Evolutionary conservation across 2,888 invertebrate species (phyloP), one percentile per base, ranked within the genome.

Genomic region (Tachina fera): DNA sequence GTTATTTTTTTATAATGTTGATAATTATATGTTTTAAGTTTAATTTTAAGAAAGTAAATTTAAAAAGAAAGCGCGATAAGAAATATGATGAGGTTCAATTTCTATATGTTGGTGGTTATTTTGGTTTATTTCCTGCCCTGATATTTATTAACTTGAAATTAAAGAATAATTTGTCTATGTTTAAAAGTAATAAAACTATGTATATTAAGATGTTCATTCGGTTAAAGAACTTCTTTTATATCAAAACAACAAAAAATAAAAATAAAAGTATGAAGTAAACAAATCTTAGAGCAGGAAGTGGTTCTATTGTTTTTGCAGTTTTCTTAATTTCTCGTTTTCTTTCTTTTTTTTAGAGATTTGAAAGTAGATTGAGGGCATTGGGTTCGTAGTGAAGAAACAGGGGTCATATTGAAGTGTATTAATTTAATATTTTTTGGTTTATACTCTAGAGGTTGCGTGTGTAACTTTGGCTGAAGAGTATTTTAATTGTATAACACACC

Each of bases 291-390:
- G 39, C 53, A 71, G 82, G 82, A 85, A 82, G 75, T 82, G 70
- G 82, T 53, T 72, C 47, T 39, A 13, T 14, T 51, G 51, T 39
- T 45, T 53, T 56, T 22, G 13, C 51, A 9, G 39, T 65, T 68
- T n/a, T 61, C 31, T 70, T 76, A 0, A 11, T 31, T 31, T 31
- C 31, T 31, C 6, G 3, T 58, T 67, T 65, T 63, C 8, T 60
- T 9, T 6, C n/a, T 49, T 11, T 63, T 74, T 68, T n/a, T 58
- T 53, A 22, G 78, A 82, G 72, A 78, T 70, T 65, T 72, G 45
- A 85, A 82, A 78, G 77, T 78, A 70, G 70, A 85, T 85, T 74
- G 77, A 76, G 81, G 81, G 68, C 84, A 85, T 63, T 85, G 74
- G 80, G 84, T 81, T 78, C 43, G 19, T 79, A 71, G 16, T 19